Conservation (phyloP, 2,797 vertebrate species). For the Epinephelus malabaricus region DNA sequence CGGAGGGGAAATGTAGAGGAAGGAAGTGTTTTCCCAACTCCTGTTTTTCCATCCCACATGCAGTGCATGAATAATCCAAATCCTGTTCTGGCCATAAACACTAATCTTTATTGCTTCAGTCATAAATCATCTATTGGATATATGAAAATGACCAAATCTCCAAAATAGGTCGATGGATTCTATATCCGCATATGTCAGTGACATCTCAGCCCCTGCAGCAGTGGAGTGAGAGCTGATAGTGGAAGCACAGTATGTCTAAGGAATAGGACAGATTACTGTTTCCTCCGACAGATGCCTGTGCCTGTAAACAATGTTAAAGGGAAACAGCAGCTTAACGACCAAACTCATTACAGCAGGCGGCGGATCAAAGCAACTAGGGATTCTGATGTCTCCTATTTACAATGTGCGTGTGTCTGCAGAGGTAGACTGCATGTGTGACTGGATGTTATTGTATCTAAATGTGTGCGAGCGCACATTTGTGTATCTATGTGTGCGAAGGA, state of each 20-base stretch:
- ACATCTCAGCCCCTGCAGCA: constrained; percentile 32
- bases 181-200: constrained; percentile 47
- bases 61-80: constrained; percentile 71
- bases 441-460: constrained; percentile 9
- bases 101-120: constrained; percentile 61
- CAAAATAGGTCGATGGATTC: constrained; percentile 51
- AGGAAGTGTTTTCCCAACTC: constrained; percentile 48
- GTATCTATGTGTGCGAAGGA: constrained; percentile 14
- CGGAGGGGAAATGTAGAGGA: constrained; percentile 54
- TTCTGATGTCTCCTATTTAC: constrained; percentile 47
- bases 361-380: constrained; percentile 66
- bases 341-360: constrained; percentile 78
- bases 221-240: constrained; percentile 44
- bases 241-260: constrained; percentile 40
- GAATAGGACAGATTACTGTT: constrained; percentile 68
- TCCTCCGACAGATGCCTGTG: constrained; percentile 66
- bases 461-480: not conserved
- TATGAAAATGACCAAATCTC: constrained; percentile 61
- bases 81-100: constrained; percentile 45
- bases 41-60: constrained; percentile 46
- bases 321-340: constrained; percentile 80
- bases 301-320: constrained; percentile 79
- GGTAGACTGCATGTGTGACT: constrained; percentile 23
- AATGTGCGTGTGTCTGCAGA: constrained; percentile 23
- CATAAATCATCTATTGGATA: constrained; percentile 55